Conservation (phyloP, 2,113 vertebrate species). For the Isichthys henryi region DNA sequence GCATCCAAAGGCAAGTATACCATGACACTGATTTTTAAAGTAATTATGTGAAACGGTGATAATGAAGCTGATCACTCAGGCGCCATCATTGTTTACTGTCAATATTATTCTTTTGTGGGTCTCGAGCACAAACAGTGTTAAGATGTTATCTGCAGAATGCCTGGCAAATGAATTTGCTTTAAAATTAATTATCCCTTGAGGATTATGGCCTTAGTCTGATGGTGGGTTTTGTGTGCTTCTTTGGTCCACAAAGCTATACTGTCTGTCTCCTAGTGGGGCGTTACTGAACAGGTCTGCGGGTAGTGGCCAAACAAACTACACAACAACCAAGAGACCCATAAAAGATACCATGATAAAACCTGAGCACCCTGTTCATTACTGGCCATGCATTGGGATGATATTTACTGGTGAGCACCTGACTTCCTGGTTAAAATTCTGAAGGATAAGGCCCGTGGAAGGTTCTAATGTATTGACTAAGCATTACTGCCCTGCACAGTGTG, state of each 20-base stretch:
- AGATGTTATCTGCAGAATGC: not conserved
- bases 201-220: not conserved
- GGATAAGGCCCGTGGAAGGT: not conserved
- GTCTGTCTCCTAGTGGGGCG: not conserved
- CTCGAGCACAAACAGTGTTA: not conserved
- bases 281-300: not conserved
- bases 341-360: not conserved
- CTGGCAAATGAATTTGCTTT: not conserved
- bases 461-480: not conserved
- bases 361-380: not conserved
- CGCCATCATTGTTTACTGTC: not conserved
- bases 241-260: not conserved
- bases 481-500: not conserved
- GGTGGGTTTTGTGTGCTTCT: not conserved
- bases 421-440: not conserved
- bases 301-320: not conserved
- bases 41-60: not conserved
- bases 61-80: not conserved
- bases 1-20: not conserved
- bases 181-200: not conserved
- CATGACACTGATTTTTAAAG: not conserved
- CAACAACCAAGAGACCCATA: not conserved
- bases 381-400: not conserved
- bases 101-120: not conserved
- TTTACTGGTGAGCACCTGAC: not conserved